Conservation (phyloP, 2,113 vertebrate genomes). For the Dendrocopos noguchii region DNA sequence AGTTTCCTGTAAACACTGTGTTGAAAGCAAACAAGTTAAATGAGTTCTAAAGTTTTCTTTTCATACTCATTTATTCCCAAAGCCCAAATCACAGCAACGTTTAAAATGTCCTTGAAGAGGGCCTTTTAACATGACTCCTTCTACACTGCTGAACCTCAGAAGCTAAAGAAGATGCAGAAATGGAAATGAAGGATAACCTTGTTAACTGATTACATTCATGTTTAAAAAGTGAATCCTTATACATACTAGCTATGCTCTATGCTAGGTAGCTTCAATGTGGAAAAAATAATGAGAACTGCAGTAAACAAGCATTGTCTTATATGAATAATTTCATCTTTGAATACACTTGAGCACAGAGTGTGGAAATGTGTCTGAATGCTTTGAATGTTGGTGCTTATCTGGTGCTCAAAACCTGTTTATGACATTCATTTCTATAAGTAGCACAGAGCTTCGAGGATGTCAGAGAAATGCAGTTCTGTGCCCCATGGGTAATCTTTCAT, state of each 20-base stretch:
- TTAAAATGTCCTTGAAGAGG: not conserved
- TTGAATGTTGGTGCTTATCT: not conserved
- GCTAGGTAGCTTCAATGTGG: not conserved
- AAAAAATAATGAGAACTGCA: not conserved
- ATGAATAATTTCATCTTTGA: conserved; percentile 44
- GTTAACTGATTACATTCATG: not conserved
- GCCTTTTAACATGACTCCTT: not conserved
- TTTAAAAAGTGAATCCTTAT: not conserved
- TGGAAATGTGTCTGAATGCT: conserved; percentile 17
- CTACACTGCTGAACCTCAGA: not conserved
- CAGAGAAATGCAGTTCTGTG: conserved; percentile 16
- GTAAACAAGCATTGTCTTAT: conserved; percentile 33
- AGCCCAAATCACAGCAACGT: not conserved
- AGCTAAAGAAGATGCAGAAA: not conserved
- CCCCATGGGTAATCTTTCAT: conserved; percentile 24
- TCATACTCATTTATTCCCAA: not conserved
- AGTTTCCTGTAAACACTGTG: not conserved
- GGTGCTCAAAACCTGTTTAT: conserved; percentile 17
- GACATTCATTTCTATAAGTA: conserved; percentile 26
- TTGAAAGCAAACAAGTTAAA: not conserved
- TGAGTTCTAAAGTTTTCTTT: not conserved
- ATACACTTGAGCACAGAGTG: not conserved
- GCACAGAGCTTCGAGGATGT: not conserved
- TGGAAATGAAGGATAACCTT: not conserved
- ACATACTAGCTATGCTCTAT: not conserved